A percentile compares a stretch with the other conserved stretches of the same genome.
These are phyloP conservation scores for Eidolon dupreanum DNA, from an alignment of 2,797 vertebrate species.

Conservation along the genomic window DNA sequence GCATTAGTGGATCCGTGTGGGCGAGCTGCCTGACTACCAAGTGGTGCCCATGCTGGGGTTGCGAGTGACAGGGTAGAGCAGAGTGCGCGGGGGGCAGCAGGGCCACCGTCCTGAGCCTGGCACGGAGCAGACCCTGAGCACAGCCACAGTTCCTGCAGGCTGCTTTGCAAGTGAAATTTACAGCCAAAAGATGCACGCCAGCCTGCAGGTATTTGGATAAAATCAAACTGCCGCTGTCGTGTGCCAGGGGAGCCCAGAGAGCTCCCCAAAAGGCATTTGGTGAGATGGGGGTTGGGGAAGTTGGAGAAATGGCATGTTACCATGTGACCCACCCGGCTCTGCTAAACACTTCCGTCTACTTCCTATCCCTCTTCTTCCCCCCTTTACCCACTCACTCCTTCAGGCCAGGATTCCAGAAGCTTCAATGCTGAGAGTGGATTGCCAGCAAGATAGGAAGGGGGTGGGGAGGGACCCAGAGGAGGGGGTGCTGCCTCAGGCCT, in stretches of 20 bases:
- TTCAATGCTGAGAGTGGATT: neutral
- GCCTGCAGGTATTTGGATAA: neutral
- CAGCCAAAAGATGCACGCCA: neutral
- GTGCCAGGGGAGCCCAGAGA: neutral
- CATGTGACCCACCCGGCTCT: neutral
- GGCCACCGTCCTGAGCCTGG: neutral
- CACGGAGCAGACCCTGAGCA: neutral
- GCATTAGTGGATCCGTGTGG: neutral
- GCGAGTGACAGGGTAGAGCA: neutral
- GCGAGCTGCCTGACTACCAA: neutral
- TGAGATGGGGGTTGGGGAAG: rapidly evolving
- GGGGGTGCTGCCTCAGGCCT: neutral
- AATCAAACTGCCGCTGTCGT: neutral
- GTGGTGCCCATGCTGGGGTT: too few relatives aligned
- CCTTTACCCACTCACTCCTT: neutral
- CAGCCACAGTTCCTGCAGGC: neutral
- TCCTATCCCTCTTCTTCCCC: neutral
- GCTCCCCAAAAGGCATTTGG: neutral
- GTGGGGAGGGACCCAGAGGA: neutral
- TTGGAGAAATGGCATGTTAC: neutral
- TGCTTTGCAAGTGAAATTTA: neutral
- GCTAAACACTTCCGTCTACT: neutral
- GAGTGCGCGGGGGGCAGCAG: neutral
- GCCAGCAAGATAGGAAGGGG: neutral
- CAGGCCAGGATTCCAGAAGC: neutral